A percentile compares a stretch with the other conserved stretches of the same genome.
phyloP scores from a whole-genome alignment of 2,113 vertebrate species.

The Entosphenus tridentatus region DNA sequence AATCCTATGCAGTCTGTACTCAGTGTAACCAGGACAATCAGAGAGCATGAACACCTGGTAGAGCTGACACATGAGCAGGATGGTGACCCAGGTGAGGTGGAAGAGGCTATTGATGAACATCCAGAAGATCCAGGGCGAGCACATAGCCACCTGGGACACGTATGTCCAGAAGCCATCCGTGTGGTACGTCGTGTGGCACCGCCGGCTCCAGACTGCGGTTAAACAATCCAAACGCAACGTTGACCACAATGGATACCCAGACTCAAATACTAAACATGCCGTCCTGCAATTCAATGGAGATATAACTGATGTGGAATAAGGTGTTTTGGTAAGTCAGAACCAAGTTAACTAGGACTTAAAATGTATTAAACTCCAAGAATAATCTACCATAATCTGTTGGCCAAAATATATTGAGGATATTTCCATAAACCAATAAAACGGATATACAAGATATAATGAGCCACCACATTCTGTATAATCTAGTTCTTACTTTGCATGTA shows the following conservation, averaged over 20 bases:
- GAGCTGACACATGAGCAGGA: conserved; percentile 97
- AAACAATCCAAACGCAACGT: not conserved
- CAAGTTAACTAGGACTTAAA: no score
- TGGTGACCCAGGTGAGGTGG: conserved; percentile 97
- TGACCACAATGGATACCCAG: no score
- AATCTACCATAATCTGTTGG: no score
- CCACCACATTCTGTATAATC: no score
- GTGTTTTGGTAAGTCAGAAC: no score
- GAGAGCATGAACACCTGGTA: conserved; percentile 51
- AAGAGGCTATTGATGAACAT: conserved; percentile 98
- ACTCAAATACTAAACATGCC: no score
- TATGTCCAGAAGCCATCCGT: conserved; percentile 94
- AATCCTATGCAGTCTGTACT: not conserved
- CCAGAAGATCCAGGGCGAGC: conserved; percentile 98
- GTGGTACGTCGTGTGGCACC: conserved; percentile 65
- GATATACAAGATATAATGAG: no score
- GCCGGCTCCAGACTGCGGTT: conserved; percentile 64
- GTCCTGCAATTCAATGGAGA: no score
- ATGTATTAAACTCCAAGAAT: conserved; percentile 10
- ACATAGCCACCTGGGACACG: conserved; percentile 77
- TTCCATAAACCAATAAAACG: no score
- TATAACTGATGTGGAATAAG: no score
- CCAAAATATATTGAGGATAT: no score
- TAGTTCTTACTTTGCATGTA: no score
- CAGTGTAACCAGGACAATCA: not conserved